A percentile compares a stretch with the other conserved stretches of the same genome.
Evolutionary conservation across 1,140 invertebrate genomes (phyloP).

Genomic region (Tetragnatha versicolor): DNA sequence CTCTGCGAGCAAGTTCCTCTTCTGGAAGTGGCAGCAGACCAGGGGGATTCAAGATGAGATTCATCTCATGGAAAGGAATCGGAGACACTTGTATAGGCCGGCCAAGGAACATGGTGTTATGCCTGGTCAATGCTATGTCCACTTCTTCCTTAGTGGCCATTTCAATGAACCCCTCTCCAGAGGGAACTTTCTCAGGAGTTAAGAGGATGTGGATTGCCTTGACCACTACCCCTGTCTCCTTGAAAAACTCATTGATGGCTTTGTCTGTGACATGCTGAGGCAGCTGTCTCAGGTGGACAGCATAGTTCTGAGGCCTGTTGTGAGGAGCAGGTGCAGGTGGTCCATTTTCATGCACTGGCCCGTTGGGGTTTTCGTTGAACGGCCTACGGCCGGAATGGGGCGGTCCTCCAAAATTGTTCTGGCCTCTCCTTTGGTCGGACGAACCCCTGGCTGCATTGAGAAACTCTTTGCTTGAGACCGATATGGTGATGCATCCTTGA

Average conservation of each 20-base stretch:
- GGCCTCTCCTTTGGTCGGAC: not conserved
- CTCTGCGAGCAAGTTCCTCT: not conserved
- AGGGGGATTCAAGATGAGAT: conserved; percentile 58
- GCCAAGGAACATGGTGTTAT: conserved; percentile 72
- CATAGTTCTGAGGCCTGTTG: conserved; percentile 62
- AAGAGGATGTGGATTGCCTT: conserved; percentile 79
- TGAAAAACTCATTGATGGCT: conserved; percentile 82
- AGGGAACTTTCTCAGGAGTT: conserved; percentile 73
- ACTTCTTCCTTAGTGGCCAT: conserved; percentile 76
- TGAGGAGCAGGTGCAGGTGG: not conserved
- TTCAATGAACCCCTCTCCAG: conserved; percentile 86
- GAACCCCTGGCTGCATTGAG: not conserved
- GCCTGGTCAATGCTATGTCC: conserved; percentile 73
- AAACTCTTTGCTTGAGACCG: conserved; percentile 56
- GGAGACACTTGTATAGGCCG: conserved; percentile 71
- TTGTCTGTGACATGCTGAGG: conserved; percentile 76
- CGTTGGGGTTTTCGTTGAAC: too few species aligned
- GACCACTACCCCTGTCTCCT: conserved; percentile 77
- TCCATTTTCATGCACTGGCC: not conserved
- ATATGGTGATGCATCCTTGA: conserved; percentile 60
- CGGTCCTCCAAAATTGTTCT: not conserved
- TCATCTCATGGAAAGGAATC: conserved; percentile 70
- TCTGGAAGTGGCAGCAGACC: not conserved
- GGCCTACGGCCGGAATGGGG: not conserved
- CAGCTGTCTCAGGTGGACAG: conserved; percentile 77